phyloP scores from a whole-genome alignment of 2,797 vertebrate genomes.

The Allenopithecus nigroviridis region DNA sequence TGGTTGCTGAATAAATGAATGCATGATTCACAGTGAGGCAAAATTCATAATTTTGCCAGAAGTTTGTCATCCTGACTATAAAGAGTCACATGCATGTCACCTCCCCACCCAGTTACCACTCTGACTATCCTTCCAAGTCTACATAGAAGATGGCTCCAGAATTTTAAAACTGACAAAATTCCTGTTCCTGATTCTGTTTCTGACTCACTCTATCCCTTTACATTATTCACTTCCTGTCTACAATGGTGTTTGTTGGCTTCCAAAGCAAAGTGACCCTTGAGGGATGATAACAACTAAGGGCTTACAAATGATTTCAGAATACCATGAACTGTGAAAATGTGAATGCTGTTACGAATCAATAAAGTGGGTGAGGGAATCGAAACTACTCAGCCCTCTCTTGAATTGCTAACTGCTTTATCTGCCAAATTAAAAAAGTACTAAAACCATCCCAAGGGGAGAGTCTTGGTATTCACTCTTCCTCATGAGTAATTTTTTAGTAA shows the following conservation, averaged over 20 bases:
- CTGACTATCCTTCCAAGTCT: background rate
- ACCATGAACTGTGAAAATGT: background rate
- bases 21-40: background rate
- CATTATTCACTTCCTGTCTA: conserved; percentile 15
- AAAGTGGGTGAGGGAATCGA: background rate
- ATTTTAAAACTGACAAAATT: background rate
- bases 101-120: too few relatives aligned
- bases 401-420: conserved; percentile 7
- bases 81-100: background rate
- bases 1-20: background rate
- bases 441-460: background rate
- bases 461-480: conserved; percentile 4
- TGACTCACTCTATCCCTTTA: background rate
- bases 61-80: too few relatives aligned
- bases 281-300: background rate
- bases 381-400: background rate
- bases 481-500: conserved; percentile 47
- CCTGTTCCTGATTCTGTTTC: background rate
- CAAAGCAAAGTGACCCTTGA: background rate
- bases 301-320: conserved; percentile 13
- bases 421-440: background rate
- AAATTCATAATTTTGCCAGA: background rate
- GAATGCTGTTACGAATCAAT: background rate
- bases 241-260: background rate
- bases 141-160: background rate